phyloP scores from a whole-genome alignment of 2,113 vertebrate genomes.

The Archilochus colubris region DNA sequence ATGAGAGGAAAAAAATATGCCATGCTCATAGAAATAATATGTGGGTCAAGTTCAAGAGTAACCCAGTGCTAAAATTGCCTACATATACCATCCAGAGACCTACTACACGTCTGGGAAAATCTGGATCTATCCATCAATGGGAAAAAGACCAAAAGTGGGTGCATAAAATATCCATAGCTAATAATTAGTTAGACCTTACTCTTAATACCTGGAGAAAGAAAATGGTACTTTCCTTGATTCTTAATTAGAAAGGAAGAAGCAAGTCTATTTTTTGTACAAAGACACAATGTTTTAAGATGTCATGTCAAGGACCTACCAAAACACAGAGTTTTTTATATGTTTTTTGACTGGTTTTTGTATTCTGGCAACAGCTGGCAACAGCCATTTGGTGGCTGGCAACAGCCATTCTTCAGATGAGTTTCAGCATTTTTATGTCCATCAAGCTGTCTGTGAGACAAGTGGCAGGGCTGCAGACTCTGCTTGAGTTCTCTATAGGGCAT shows the following conservation, averaged over 20 bases:
- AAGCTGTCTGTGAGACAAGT: not conserved
- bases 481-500: not conserved
- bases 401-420: not conserved
- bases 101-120: not conserved
- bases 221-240: not conserved
- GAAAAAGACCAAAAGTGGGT: not conserved
- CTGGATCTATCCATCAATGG: not conserved
- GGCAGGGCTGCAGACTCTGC: not conserved
- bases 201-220: not conserved
- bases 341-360: not conserved
- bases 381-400: not conserved
- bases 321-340: not conserved
- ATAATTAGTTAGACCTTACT: not conserved
- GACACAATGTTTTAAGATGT: not conserved
- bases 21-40: not conserved
- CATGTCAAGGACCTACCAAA: not conserved
- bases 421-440: not conserved
- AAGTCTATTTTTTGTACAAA: not conserved
- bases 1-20: not conserved
- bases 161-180: not conserved
- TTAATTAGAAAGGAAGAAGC: not conserved
- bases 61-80: not conserved
- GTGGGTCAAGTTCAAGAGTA: not conserved
- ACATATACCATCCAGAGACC: not conserved
- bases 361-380: too few relatives aligned